Evolutionary conservation across 2,888 invertebrate genomes (phyloP), one percentile per base, ranked within the genome.

Genomic region (Caenorhabditis angaria): DNA sequence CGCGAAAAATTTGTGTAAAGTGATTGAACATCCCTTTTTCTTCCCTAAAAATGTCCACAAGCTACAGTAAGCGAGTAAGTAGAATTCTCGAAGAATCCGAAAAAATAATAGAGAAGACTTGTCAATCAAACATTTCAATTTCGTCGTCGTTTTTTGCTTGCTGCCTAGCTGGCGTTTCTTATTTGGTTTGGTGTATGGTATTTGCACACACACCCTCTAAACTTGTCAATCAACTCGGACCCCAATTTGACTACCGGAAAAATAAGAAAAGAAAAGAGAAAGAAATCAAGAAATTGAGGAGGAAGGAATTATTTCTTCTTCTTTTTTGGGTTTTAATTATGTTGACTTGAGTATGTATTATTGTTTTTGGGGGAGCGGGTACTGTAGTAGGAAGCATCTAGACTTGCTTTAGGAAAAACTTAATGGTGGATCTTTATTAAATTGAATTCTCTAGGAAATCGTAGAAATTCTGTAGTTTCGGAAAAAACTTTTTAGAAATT

Each of bases 81-180:
- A 4, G 48, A 48, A 48, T 48, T 48, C n/a, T 18, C n/a, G 10
- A n/a, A 14, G 48, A 48, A 18, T 12, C n/a, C 48, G 27, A 54
- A 54, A 54, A 24, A 54, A 54, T 54, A 54, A 27, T 24, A 51
- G 24, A 27, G 66, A 71, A 63, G 66, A 66, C 66, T 71, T 71
- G 71, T 71, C 71, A 71, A 71, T 71, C 71, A 71, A 71, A 71
- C 71, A 71, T 71, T 71, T 71, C 71, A 71, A 71, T 71, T 71
- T 70, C 56, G 48, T 22, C 59, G 12, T 35, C 29, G 35, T 61
- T 63, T 29, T 61, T 64, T 56, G 51, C 35, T 28, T 18, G 12
- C 14, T 47, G 4, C 27, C 22, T 41, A n/a, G 47, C 8, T n/a
- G n/a, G n/a, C n/a, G n/a, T 20, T 32, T 61, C 25, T 32, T 61